A percentile compares a stretch with the other conserved stretches of the same genome.
These are phyloP conservation scores for Mythimna albipuncta DNA, from an alignment of 2,888 invertebrate genomes.

Conservation along the genomic window DNA sequence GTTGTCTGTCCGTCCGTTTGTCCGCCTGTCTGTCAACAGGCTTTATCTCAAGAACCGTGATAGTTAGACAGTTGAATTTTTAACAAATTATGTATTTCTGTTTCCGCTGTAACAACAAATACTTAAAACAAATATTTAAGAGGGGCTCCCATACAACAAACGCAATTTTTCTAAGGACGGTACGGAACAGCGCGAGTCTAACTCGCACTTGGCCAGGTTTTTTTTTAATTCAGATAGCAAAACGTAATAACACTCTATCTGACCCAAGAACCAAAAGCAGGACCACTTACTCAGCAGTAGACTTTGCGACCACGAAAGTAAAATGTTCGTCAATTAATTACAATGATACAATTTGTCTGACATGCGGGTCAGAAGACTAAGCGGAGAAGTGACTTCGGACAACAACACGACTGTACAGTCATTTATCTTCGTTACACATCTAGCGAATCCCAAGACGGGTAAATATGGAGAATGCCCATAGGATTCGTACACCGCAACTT, in stretches of 20 bases:
- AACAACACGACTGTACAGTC: conserved; percentile 5
- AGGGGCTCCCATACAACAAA: no score
- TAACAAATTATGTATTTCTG: no score
- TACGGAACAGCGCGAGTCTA: no score
- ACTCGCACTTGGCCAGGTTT: no score
- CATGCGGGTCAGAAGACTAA: conserved; percentile 31
- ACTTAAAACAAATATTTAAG: no score
- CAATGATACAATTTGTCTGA: conserved; percentile 37
- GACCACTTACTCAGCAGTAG: not conserved
- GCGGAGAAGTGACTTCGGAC: conserved; percentile 29
- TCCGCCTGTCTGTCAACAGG: no score
- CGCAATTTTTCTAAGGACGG: no score
- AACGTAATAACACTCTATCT: not conserved
- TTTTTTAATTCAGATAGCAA: not conserved
- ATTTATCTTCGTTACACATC: conserved; percentile 41
- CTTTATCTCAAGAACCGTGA: no score
- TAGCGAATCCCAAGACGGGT: not conserved
- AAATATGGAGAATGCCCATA: not conserved
- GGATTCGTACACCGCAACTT: no score
- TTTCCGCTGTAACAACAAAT: no score
- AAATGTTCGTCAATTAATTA: conserved; percentile 19
- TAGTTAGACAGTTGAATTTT: no score
- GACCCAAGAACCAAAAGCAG: not conserved
- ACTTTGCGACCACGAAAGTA: not conserved
- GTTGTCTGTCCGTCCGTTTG: no score